Percentiles rank a stretch among this genome's conserved stretches.
Evolutionary conservation across 2,888 invertebrate genomes (phyloP).

Genomic region (Xanthia icteritia): DNA sequence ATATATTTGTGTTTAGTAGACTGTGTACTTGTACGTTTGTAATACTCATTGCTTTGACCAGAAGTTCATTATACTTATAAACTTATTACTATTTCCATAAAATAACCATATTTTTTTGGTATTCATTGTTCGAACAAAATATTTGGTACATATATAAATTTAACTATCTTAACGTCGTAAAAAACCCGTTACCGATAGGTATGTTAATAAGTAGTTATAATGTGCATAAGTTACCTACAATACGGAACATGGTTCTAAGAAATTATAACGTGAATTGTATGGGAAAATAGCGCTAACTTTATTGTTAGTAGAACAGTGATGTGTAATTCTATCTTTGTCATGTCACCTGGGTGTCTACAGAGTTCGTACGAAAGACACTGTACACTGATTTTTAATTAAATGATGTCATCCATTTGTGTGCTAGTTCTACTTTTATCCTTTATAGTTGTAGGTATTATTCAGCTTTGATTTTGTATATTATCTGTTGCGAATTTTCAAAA

Average conservation of each 20-base stretch:
- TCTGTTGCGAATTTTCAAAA: not conserved
- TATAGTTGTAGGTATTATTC: not conserved
- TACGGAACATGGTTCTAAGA: constrained; percentile 60
- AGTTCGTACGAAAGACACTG: not conserved
- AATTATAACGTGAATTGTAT: constrained; percentile 48
- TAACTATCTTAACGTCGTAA: constrained; percentile 12
- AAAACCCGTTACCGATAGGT: constrained; percentile 34
- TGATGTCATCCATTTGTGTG: constrained; percentile 16
- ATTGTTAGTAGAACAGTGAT: constrained; percentile 42
- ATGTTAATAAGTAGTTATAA: constrained; percentile 46
- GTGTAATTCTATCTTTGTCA: constrained; percentile 60
- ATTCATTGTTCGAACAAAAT: constrained; percentile 5
- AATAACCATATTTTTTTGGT: too few species aligned
- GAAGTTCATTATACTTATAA: too few species aligned
- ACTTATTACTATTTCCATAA: too few species aligned
- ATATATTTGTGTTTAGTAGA: not conserved
- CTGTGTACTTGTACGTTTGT: too few species aligned
- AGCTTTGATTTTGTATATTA: not conserved
- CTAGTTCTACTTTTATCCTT: not conserved
- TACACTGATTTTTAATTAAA: constrained; percentile 33
- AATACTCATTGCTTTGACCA: not conserved
- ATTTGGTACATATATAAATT: not conserved
- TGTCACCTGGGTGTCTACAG: constrained; percentile 50
- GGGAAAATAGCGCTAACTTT: constrained; percentile 56
- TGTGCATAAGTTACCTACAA: constrained; percentile 36